Conservation (phyloP, 30 jellyfish, hydroid and myxozoan genomes). For the Cassiopea xamachana region DNA sequence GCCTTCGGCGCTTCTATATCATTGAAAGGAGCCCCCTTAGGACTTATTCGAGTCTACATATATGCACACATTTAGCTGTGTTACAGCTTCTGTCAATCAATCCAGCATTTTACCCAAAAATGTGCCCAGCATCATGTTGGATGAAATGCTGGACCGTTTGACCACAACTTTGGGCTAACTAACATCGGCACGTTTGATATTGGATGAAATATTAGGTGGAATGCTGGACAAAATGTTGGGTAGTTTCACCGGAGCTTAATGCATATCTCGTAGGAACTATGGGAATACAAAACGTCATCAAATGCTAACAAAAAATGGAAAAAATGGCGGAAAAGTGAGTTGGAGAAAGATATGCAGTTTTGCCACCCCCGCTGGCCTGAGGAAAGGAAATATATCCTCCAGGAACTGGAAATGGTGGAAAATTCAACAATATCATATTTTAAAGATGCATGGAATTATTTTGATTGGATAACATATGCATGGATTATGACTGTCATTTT, state of each 20-base stretch:
- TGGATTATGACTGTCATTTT: conserved; percentile 84
- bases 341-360: conserved; percentile 78
- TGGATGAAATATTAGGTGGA: too few relatives aligned
- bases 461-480: conserved; percentile 92
- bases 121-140: too few relatives aligned
- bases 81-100: too few relatives aligned
- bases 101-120: too few relatives aligned
- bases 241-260: neutral
- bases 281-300: conserved; percentile 87
- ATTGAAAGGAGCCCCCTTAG: too few relatives aligned
- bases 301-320: conserved; percentile 70
- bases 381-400: conserved; percentile 80
- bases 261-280: conserved; percentile 69
- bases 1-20: too few relatives aligned
- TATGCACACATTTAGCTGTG: too few relatives aligned
- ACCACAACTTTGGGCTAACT: too few relatives aligned
- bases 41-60: too few relatives aligned
- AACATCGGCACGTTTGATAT: too few relatives aligned
- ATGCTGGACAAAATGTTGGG: too few relatives aligned
- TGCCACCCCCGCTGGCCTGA: conserved; percentile 99
- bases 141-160: too few relatives aligned
- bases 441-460: conserved; percentile 90
- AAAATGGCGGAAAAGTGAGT: conserved; percentile 80
- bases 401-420: conserved; percentile 78
- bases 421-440: conserved; percentile 75